Evolutionary conservation across 2,797 vertebrate genomes (phyloP).

Genomic region (Tangara arthus): DNA sequence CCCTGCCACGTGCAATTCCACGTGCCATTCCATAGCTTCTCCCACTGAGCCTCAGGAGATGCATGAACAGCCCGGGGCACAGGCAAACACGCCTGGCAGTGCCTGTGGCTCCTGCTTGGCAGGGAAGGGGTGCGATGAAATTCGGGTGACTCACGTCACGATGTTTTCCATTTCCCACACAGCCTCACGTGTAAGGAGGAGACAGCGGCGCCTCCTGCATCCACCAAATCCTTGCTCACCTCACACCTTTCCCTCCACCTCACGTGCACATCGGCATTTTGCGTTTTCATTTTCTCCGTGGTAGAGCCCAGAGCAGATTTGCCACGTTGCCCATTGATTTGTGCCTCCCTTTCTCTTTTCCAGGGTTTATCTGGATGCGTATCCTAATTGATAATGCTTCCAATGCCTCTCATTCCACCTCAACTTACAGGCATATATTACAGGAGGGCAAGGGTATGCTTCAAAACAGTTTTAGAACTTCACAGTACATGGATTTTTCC

Average conservation of each 20-base stretch:
- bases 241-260: not conserved
- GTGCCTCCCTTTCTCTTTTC: not conserved
- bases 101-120: not conserved
- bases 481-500: not conserved
- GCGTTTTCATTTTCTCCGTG: not conserved
- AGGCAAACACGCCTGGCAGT: not conserved
- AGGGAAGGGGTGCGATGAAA: not conserved
- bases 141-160: not conserved
- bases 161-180: not conserved
- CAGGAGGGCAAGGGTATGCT: conserved; percentile 22
- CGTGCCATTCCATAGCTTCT: rapidly evolving
- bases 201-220: not conserved
- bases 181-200: not conserved
- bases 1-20: rapidly evolving
- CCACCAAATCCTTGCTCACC: not conserved
- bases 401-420: not conserved
- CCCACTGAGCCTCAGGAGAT: not conserved
- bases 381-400: not conserved
- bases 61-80: not conserved
- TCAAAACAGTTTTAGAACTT: conserved; percentile 29
- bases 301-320: not conserved
- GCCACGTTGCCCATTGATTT: rapidly evolving
- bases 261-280: rapidly evolving
- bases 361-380: not conserved
- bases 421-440: not conserved